Conservation (phyloP, 1,140 invertebrate genomes). For the Zaprionus ornatus region DNA sequence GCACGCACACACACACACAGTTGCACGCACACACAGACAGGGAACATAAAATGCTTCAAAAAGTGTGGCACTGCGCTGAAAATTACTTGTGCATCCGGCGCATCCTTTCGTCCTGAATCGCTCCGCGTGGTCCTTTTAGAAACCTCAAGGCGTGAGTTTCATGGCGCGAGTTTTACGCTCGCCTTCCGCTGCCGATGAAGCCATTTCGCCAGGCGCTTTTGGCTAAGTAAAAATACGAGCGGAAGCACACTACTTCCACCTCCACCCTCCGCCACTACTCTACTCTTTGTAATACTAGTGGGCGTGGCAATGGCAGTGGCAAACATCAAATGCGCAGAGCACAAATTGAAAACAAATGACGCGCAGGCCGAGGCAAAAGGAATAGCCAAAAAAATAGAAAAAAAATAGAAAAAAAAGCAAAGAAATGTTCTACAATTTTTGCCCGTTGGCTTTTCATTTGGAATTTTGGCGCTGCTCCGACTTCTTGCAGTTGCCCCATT, state of each 20-base stretch:
- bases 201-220: conserved; percentile 50
- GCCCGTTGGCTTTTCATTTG: conserved; percentile 46
- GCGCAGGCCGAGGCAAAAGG: conserved; percentile 43
- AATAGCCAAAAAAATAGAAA: background rate
- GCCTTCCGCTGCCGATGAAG: conserved; percentile 65
- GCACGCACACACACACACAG: background rate
- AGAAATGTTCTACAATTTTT: conserved; percentile 49
- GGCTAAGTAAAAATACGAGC: conserved; percentile 77
- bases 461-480: conserved; percentile 38
- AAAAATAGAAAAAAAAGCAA: conserved; percentile 14
- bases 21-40: background rate
- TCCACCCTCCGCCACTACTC: background rate
- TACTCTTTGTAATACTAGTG: background rate
- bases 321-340: conserved; percentile 64
- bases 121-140: conserved; percentile 65
- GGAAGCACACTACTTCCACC: conserved; percentile 42
- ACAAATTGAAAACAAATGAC: conserved; percentile 80
- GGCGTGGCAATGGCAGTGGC: conserved; percentile 17
- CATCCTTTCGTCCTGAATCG: conserved; percentile 60
- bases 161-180: conserved; percentile 71
- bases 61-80: conserved; percentile 51
- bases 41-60: conserved; percentile 35
- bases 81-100: conserved; percentile 78
- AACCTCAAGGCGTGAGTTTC: conserved; percentile 73
- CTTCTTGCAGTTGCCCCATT: background rate